phyloP scores from a whole-genome alignment of 2,113 vertebrate species.

The Amblyornis subalaris region DNA sequence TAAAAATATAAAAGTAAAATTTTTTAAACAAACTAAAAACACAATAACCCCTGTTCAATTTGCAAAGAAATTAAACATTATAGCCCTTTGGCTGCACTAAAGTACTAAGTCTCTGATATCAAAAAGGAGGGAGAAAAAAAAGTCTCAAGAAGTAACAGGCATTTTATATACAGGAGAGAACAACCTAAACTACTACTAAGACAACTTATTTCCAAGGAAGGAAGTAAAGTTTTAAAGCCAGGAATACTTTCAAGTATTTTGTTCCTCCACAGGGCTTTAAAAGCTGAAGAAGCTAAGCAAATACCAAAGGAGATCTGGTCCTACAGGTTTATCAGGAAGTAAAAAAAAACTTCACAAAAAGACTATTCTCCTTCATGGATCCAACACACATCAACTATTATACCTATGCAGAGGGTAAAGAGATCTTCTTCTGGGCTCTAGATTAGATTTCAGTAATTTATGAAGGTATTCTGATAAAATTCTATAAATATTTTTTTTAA shows the following conservation, averaged over 20 bases:
- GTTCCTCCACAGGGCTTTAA: neutral
- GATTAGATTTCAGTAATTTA: neutral
- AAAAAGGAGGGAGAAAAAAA: neutral
- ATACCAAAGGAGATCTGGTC: neutral
- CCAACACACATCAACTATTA: neutral
- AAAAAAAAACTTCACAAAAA: neutral
- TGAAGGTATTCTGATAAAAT: neutral
- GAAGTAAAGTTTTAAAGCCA: neutral
- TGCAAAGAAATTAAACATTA: neutral
- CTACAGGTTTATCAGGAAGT: neutral
- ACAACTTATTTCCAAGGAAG: accelerated
- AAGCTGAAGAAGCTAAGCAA: neutral
- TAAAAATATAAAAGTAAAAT: neutral
- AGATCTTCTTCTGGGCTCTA: neutral
- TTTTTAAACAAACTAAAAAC: neutral
- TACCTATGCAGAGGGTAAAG: neutral
- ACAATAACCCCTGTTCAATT: neutral
- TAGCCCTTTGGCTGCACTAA: neutral
- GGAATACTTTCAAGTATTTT: neutral
- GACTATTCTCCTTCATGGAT: neutral
- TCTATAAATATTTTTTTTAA: neutral
- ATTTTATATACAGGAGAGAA: neutral
- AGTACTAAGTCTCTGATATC: neutral
- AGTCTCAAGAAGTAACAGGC: neutral
- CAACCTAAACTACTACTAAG: neutral